Conservation (phyloP, 2,797 vertebrate species). For the Halcyon badia region DNA sequence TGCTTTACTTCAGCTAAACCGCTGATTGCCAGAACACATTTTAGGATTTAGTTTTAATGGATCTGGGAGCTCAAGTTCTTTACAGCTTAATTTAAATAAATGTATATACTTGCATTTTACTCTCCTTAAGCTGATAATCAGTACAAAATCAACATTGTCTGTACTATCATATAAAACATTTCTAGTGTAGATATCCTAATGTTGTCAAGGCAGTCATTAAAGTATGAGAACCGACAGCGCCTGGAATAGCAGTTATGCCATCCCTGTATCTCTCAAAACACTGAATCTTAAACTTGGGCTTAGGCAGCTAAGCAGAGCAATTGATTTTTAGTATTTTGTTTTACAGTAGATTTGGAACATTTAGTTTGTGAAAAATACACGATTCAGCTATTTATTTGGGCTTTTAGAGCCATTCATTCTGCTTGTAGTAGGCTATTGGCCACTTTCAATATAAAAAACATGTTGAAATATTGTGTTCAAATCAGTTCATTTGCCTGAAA, state of each 20-base stretch:
- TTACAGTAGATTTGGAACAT: not conserved
- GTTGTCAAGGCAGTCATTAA: not conserved
- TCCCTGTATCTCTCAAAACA: not conserved
- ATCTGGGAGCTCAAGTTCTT: not conserved
- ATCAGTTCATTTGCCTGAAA: conserved; percentile 23
- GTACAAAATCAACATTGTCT: not conserved
- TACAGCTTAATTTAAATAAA: conserved; percentile 19
- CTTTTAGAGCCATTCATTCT: not conserved
- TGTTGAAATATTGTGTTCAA: not conserved
- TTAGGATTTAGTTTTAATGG: not conserved
- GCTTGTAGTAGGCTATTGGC: not conserved
- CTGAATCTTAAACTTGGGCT: not conserved
- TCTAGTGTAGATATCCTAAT: not conserved
- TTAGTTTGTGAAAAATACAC: not conserved
- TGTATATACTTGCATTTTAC: not conserved
- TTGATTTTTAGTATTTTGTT: not conserved
- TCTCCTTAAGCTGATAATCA: not conserved
- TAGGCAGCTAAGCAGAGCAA: not conserved
- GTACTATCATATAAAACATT: not conserved
- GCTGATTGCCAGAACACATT: not conserved
- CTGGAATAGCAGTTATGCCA: not conserved
- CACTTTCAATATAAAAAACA: not conserved
- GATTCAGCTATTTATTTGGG: not conserved
- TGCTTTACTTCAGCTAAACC: not conserved
- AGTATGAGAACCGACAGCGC: not conserved